phyloP scores from a whole-genome alignment of 2,888 invertebrate species.

The Eilema griseolum region DNA sequence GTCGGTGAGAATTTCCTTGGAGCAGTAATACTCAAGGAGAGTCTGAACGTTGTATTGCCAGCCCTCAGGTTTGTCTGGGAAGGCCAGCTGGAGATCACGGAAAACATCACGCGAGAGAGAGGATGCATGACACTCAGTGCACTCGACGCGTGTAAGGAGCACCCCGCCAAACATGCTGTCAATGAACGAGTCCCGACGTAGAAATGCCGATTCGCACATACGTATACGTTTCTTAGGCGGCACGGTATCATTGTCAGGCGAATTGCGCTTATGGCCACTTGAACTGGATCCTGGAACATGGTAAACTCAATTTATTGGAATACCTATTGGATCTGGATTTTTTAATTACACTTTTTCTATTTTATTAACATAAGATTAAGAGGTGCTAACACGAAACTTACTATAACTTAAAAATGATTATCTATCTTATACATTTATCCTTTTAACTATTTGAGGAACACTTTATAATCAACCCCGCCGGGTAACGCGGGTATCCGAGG shows the following conservation, averaged over 20 bases:
- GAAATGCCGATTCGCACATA: conserved; percentile 56
- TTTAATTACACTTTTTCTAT: background rate
- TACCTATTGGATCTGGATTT: background rate
- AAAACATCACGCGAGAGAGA: conserved; percentile 93
- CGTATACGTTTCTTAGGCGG: conserved; percentile 68
- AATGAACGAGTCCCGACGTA: conserved; percentile 76
- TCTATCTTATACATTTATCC: no score
- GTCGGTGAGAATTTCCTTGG: conserved; percentile 92
- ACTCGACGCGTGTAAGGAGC: conserved; percentile 91
- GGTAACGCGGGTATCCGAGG: no score
- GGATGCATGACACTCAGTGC: conserved; percentile 90
- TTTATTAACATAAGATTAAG: background rate
- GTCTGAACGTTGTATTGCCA: conserved; percentile 90
- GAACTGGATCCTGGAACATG: conserved; percentile 64
- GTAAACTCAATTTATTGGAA: background rate
- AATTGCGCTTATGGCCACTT: conserved; percentile 56
- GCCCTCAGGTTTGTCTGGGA: conserved; percentile 86
- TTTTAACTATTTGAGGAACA: no score
- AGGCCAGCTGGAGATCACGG: conserved; percentile 92
- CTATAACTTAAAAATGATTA: background rate
- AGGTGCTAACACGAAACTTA: background rate
- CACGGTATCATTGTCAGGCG: conserved; percentile 38
- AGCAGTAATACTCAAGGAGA: conserved; percentile 92
- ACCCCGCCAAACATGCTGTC: conserved; percentile 93
- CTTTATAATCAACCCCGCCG: no score